Base-by-base conservation (phyloP, 2,888 invertebrate species). In the Subacronicta megacephala region DNA sequence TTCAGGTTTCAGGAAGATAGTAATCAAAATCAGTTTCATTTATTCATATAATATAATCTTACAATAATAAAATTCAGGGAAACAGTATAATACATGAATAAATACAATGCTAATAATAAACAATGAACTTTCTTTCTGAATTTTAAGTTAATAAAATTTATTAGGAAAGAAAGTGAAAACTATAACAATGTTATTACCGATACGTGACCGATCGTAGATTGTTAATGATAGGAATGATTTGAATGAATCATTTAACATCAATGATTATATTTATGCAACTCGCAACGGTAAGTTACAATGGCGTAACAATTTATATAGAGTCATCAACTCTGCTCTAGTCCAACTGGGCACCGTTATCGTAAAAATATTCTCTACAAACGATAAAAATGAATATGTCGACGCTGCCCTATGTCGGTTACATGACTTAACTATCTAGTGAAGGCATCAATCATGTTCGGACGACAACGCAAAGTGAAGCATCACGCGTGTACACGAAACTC, bases 51-150 rank as follows among this genome's bases (percentile, higher is more conserved):
- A 87, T 89, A 92, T 93, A 90, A 90, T 93, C 93, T 93, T 93
- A 94, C 86, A 89, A 90, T 90, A 89, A 91, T 93, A 92, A 89
- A 93, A 88, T 93, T 93, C 90, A 92, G 90, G 88, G 89, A 92
- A 94, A 93, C 92, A 89, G 89, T 93, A 93, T 93, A 85, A 93
- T 94, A 94, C 93, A 94, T 85, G 90, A 93, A 93, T 94, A 94
- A 94, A 94, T 93, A 93, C 93, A 92, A 90, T 92, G 89, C 90
- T 91, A 92, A 85, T 89, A 88, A 87, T 89, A 90, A 90, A 90
- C 88, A 88, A 89, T 88, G 78, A 89, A 87, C 85, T 84, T 81
- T 79, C 83, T 83, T 84, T 86, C 81, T 73, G 80, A 72, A 84
- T 84, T 85, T 85, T 85, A 84, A 80, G 79, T 85, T 86, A 85